These are phyloP conservation scores for Trichonephila clavipes DNA, from an alignment of 1,140 invertebrate species.

Conservation along the genomic window DNA sequence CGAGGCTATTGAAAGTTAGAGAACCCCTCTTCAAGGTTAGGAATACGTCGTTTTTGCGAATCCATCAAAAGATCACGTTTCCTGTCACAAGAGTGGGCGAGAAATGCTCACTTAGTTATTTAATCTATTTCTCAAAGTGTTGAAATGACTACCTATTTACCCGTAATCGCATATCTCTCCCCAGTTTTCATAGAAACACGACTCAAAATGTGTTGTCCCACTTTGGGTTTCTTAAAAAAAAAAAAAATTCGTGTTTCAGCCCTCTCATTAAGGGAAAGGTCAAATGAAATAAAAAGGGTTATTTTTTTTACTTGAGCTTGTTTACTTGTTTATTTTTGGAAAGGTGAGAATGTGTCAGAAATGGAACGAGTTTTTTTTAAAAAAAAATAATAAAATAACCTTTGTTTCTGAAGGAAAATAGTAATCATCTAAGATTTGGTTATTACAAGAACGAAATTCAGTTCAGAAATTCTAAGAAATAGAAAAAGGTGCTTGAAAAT, in stretches of 20 bases:
- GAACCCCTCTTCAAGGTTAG: slow-evolving; percentile 52
- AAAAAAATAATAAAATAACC: not conserved
- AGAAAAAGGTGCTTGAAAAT: too few species aligned
- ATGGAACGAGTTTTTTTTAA: not conserved
- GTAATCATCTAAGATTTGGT: too few species aligned
- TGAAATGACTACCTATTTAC: slow-evolving; percentile 40
- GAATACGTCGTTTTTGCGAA: slow-evolving; percentile 44
- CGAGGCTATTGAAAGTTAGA: slow-evolving; percentile 55
- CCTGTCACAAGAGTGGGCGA: slow-evolving; percentile 53
- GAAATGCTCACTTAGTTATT: not conserved
- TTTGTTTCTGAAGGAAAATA: too few species aligned
- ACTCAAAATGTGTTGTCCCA: slow-evolving; percentile 16
- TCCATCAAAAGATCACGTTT: slow-evolving; percentile 35
- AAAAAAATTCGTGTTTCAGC: not conserved
- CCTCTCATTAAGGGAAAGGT: slow-evolving; percentile 33
- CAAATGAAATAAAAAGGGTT: not conserved
- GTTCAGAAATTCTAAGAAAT: too few species aligned
- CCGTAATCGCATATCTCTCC: slow-evolving; percentile 25
- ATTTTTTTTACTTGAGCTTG: not conserved
- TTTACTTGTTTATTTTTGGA: not conserved
- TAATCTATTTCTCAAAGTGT: slow-evolving; percentile 43
- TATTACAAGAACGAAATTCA: too few species aligned
- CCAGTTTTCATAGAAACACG: not conserved
- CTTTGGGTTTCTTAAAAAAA: not conserved
- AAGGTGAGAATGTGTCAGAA: not conserved